These are phyloP conservation scores for Philereme transversata DNA, from an alignment of 2,888 invertebrate genomes.

Conservation along the genomic window DNA sequence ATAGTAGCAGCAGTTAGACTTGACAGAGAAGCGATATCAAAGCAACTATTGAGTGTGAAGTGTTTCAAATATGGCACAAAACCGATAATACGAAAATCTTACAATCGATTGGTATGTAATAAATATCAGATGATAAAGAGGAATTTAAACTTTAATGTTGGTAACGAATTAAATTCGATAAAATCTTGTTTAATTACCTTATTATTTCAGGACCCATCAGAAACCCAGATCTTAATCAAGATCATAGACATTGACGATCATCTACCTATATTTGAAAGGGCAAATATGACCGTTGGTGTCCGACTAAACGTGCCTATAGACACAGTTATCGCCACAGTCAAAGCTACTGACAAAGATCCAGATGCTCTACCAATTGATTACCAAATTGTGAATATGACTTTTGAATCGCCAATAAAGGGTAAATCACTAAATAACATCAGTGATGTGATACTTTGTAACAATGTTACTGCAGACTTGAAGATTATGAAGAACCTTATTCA, in stretches of 20 bases:
- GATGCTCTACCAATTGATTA: constrained; percentile 87
- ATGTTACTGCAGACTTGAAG: constrained; percentile 88
- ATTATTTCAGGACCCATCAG: constrained; percentile 85
- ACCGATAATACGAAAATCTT: constrained; percentile 76
- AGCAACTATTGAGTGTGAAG: constrained; percentile 86
- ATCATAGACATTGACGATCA: constrained; percentile 90
- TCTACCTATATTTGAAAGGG: constrained; percentile 86
- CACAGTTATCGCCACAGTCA: constrained; percentile 86
- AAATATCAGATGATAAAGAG: no score
- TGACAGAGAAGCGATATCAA: constrained; percentile 86
- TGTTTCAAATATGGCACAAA: constrained; percentile 85
- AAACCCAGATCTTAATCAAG: constrained; percentile 86
- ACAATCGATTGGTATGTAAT: constrained; percentile 83
- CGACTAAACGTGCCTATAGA: constrained; percentile 90
- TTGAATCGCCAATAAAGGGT: constrained; percentile 76
- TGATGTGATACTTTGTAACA: constrained; percentile 85
- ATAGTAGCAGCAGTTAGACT: constrained; percentile 85
- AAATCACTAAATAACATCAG: constrained; percentile 73
- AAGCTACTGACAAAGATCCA: constrained; percentile 87
- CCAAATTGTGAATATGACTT: constrained; percentile 84
- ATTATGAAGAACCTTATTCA: constrained; percentile 87
- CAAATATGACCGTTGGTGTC: constrained; percentile 88
- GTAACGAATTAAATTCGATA: no score
- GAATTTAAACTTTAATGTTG: no score
- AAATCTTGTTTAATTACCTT: background rate